Evolutionary conservation across 2,113 vertebrate species (phyloP), one percentile per base, ranked within the genome.

Genomic region (Apodemus sylvaticus): DNA sequence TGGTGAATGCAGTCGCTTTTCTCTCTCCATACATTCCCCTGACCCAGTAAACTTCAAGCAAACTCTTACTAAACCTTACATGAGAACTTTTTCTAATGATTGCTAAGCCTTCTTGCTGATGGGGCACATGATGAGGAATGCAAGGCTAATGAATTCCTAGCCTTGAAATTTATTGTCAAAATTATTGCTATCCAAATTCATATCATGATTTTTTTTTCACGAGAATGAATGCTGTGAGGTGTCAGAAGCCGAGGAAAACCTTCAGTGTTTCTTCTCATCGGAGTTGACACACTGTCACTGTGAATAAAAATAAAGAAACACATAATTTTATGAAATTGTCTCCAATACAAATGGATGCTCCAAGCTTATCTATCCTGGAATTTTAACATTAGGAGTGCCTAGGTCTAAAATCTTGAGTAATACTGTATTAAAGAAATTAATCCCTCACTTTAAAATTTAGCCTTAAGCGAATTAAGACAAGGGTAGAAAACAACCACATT

Each of bases 301-400:
- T 93, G 95, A 77, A 96, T 98, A 97, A 98, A 98, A 98, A 97
- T 98, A 97, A 97, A 98, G 53, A n/a, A 66, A 26, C 71, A 62
- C 94, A 94, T 78, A 96, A 93, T 96, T 96, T 83, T 74, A 45
- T 36, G 60, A 90, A 95, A 83, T 39, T 88, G 74, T 96, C 97
- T 97, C 92, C 74, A 90, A 98, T 89, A 74, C 94, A 92, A 31
- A 93, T 4, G 4, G 2, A 98, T 96, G 94, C 95, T 70, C 95
- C 90, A 95, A 73, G 85, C 51, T 96, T 98, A 89, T 79, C 90
- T 98, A 91, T 85, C 39, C 77, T 97, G 94, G 74, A 93, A 6
- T 26, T 94, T 70, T 91, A 66, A 36, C 94, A 66, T 83, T 89
- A 66, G 90, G 13, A 45, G 26, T 91, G 78, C 94, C 76, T 83